These are phyloP conservation scores for Ictalurus furcatus DNA, from an alignment of 2,113 vertebrate species.

Conservation along the genomic window DNA sequence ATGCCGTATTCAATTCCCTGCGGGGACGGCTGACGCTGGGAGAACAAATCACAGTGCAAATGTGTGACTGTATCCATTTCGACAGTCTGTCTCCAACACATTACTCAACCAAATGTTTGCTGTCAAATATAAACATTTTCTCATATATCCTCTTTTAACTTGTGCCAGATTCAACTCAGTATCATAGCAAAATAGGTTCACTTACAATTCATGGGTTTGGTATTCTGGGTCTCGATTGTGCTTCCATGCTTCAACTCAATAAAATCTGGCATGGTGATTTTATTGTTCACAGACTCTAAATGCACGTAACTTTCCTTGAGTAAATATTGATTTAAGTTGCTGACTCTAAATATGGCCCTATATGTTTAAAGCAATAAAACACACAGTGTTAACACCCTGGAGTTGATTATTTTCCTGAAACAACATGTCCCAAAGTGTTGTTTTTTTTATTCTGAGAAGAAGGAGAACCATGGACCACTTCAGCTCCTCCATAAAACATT, in stretches of 20 bases:
- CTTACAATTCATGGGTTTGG: background rate
- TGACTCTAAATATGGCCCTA: background rate
- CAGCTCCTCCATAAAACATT: background rate
- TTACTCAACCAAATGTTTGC: constrained; percentile 32
- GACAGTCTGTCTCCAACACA: constrained; percentile 5
- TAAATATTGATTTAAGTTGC: background rate
- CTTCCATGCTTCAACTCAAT: background rate
- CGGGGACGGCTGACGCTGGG: too few species aligned
- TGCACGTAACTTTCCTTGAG: background rate
- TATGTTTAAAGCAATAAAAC: background rate
- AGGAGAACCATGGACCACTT: background rate
- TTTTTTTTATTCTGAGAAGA: background rate
- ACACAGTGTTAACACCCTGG: background rate
- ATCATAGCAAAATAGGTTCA: background rate
- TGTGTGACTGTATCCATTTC: constrained; percentile 18
- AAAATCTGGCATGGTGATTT: background rate
- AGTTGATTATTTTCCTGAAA: background rate
- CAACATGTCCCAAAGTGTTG: background rate
- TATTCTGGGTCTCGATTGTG: background rate
- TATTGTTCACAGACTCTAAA: background rate
- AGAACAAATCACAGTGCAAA: background rate
- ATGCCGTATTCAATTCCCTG: background rate
- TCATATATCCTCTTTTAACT: background rate
- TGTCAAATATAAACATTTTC: constrained; percentile 3
- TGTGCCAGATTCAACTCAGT: background rate